Percentiles rank a stretch among this genome's conserved stretches.
phyloP scores from a whole-genome alignment of 2,113 vertebrate species.

The Apistogramma diplotaenia region DNA sequence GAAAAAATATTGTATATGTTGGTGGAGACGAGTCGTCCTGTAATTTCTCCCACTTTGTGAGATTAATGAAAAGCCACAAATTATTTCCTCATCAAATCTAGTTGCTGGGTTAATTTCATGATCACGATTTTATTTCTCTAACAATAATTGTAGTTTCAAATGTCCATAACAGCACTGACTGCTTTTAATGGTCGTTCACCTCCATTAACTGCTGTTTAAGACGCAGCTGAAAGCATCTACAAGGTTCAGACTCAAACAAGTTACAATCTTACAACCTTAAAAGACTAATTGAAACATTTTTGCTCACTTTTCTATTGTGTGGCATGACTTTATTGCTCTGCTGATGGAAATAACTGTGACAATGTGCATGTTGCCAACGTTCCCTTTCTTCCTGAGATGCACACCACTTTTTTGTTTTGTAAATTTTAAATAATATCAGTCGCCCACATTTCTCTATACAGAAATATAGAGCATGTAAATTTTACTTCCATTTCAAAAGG shows the following conservation, averaged over 20 bases:
- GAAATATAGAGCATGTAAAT: neutral
- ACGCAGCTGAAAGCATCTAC: neutral
- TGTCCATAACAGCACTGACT: neutral
- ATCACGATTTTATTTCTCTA: neutral
- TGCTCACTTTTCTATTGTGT: neutral
- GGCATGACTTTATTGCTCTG: neutral
- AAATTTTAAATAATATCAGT: neutral
- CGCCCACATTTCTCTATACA: neutral
- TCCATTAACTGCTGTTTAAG: neutral
- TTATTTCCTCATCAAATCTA: neutral
- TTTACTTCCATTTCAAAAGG: neutral
- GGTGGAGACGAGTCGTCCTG: neutral
- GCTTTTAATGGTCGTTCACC: neutral
- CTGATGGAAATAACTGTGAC: neutral
- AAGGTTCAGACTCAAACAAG: neutral
- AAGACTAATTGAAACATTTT: neutral
- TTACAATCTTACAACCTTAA: neutral
- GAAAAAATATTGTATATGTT: conserved; percentile 10
- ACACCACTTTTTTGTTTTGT: neutral
- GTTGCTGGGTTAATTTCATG: conserved; percentile 8
- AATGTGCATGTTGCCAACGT: neutral
- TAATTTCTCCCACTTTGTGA: neutral
- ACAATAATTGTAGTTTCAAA: neutral
- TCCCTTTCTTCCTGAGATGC: neutral
- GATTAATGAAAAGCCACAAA: neutral